Conservation (phyloP, 2,888 invertebrate species). For the Andrena bicolor region DNA sequence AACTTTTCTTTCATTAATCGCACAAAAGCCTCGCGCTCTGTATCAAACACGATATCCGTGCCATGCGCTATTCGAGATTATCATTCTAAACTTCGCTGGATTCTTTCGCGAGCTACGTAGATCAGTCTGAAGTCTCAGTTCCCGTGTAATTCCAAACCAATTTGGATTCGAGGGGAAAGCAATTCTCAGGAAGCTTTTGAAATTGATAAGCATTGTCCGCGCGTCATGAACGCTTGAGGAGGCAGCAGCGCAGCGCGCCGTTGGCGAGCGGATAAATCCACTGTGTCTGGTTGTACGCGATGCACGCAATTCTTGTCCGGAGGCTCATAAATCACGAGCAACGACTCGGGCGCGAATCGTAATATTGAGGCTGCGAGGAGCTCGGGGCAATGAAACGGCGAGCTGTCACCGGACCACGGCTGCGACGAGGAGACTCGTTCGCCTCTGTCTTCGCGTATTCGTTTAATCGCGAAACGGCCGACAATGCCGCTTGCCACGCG, state of each 20-base stretch:
- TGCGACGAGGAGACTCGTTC: constrained; percentile 10
- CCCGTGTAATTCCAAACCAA: no score
- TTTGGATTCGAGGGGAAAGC: not conserved
- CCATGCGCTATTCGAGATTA: no score
- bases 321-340: constrained; percentile 22
- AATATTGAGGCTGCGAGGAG: constrained; percentile 8
- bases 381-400: constrained; percentile 22
- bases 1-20: constrained; percentile 10
- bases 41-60: not conserved
- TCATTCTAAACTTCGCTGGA: no score
- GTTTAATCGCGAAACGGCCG: constrained; percentile 65
- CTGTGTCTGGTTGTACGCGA: not conserved
- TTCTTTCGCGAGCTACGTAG: no score
- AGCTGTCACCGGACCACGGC: constrained; percentile 25
- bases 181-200: not conserved
- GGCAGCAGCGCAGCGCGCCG: not conserved
- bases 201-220: not conserved
- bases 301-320: constrained; percentile 2
- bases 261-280: constrained; percentile 16
- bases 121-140: no score
- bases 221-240: not conserved
- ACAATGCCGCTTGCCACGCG: constrained; percentile 37
- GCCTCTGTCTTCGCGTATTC: constrained; percentile 60
- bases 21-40: not conserved
- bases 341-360: constrained; percentile 17